Evolutionary conservation across 2,113 vertebrate genomes (phyloP).

Genomic region (Vombatus ursinus): DNA sequence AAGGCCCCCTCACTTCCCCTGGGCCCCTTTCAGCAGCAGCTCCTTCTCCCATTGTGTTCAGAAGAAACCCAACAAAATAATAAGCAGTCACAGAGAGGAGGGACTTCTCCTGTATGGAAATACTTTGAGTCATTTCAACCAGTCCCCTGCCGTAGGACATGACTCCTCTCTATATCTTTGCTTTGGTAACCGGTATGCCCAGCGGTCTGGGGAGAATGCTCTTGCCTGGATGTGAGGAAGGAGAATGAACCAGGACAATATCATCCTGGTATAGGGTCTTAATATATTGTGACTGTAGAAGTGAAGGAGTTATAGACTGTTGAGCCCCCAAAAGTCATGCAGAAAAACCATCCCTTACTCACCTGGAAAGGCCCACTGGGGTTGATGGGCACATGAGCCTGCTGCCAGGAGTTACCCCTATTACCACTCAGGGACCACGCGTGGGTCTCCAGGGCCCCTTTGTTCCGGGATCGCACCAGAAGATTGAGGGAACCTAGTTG

Average conservation of each 20-base stretch:
- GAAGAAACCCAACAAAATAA: not conserved
- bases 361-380: conserved; percentile 97
- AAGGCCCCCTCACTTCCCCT: too few species aligned
- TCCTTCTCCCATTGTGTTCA: not conserved
- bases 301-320: not conserved
- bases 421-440: conserved; percentile 93
- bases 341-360: conserved; percentile 55
- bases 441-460: conserved; percentile 88
- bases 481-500: conserved; percentile 93
- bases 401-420: conserved; percentile 92
- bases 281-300: not conserved
- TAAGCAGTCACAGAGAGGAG: not conserved
- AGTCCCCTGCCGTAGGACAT: not conserved
- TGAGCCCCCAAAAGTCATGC: not conserved
- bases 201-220: not conserved
- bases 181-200: not conserved
- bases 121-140: not conserved
- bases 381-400: conserved; percentile 92
- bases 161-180: not conserved
- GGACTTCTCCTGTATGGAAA: not conserved
- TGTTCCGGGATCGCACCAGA: conserved; percentile 90
- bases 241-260: not conserved
- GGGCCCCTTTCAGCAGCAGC: not conserved
- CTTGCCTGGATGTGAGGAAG: not conserved
- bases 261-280: not conserved